phyloP scores from a whole-genome alignment of 1,140 invertebrate species.

The Pseudomyrmex sp. region DNA sequence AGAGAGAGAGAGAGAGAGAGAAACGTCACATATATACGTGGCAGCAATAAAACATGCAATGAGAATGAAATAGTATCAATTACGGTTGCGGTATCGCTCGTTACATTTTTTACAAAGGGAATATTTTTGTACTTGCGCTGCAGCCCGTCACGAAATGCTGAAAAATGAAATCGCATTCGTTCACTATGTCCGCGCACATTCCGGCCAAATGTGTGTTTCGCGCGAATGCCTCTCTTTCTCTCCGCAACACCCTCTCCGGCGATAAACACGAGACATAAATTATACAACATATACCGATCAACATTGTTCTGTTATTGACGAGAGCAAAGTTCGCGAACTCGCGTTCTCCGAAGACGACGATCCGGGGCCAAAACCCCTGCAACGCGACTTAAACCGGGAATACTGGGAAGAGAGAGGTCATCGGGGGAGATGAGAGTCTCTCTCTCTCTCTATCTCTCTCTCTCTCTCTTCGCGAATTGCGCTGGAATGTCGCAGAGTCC shows the following conservation, averaged over 20 bases:
- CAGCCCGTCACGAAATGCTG: background rate
- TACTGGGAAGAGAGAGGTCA: conserved; percentile 38
- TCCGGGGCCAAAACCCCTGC: background rate
- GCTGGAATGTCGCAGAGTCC: conserved; percentile 46
- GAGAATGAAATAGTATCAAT: conserved; percentile 11
- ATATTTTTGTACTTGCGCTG: background rate
- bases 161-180: conserved; percentile 19
- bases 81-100: background rate
- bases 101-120: background rate
- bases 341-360: background rate
- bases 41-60: background rate
- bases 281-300: conserved; percentile 6
- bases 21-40: too few species aligned
- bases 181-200: background rate
- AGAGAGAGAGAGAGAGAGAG: background rate
- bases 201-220: background rate
- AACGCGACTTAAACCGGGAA: conserved; percentile 34
- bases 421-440: conserved; percentile 19
- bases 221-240: background rate
- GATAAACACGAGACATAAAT: conserved; percentile 19
- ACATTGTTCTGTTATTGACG: conserved; percentile 22
- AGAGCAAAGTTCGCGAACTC: conserved; percentile 15
- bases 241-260: background rate
- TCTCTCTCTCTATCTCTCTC: conserved; percentile 15
- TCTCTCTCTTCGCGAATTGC: conserved; percentile 41